Evolutionary conservation across 2,113 vertebrate species (phyloP).

Genomic region (Edolisoma coerulescens): DNA sequence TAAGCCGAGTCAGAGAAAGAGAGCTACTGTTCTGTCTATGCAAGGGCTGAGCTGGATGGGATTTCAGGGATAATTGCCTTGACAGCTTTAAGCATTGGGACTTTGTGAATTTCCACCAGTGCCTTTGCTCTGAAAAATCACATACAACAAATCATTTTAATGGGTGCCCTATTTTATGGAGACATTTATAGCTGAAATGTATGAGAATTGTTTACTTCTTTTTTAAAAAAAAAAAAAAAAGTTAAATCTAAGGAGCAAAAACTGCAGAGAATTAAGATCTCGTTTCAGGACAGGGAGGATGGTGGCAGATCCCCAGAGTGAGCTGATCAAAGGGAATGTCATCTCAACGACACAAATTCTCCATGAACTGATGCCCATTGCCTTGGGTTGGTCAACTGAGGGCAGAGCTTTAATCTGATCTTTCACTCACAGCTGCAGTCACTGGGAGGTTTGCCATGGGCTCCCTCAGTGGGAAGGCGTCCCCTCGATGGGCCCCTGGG

Average conservation of each 20-base stretch:
- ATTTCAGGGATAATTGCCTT: conserved; percentile 47
- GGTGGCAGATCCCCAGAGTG: background rate
- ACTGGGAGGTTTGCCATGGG: background rate
- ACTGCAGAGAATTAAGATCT: background rate
- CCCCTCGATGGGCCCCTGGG: background rate
- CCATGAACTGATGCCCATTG: fast-evolving
- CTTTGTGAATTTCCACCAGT: conserved; percentile 41
- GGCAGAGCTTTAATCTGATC: background rate
- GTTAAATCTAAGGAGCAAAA: background rate
- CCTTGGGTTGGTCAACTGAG: background rate
- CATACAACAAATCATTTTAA: conserved; percentile 65
- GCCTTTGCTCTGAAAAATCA: conserved; percentile 27
- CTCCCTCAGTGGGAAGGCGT: background rate
- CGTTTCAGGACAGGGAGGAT: background rate
- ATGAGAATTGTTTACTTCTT: conserved; percentile 16
- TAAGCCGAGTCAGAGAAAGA: conserved; percentile 26
- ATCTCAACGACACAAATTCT: background rate
- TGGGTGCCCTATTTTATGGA: conserved; percentile 42
- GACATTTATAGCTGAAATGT: conserved; percentile 28
- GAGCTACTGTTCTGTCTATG: conserved; percentile 48
- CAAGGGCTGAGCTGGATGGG: conserved; percentile 9
- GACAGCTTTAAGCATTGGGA: conserved; percentile 41
- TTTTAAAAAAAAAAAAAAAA: background rate
- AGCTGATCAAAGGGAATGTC: background rate
- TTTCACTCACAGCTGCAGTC: background rate